Evolutionary conservation across 1,140 invertebrate genomes (phyloP).

Genomic region (Thaumatotibia leucotreta): DNA sequence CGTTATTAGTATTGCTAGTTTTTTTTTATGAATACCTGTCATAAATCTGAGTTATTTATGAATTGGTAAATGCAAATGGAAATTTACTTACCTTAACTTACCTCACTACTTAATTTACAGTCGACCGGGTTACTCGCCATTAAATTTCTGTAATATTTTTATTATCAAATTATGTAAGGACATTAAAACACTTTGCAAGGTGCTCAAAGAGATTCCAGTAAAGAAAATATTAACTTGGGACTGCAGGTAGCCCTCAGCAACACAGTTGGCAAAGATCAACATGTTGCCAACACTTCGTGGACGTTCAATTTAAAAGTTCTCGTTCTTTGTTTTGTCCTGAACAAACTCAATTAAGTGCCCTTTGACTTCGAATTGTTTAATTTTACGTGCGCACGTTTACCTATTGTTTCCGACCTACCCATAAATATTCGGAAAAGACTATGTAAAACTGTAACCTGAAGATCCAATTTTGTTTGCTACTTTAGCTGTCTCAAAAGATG

Average conservation of each 20-base stretch:
- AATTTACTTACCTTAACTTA: too few relatives aligned
- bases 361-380: slow-evolving; percentile 65
- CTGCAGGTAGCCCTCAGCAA: slow-evolving; percentile 30
- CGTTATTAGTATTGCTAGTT: slow-evolving; percentile 53
- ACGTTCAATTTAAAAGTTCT: slow-evolving; percentile 74
- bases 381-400: slow-evolving; percentile 23
- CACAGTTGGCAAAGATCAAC: slow-evolving; percentile 63
- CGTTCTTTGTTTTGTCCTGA: slow-evolving; percentile 72
- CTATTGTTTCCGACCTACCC: too few relatives aligned
- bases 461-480: too few relatives aligned
- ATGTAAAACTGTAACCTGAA: too few relatives aligned
- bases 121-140: too few relatives aligned
- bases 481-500: too few relatives aligned
- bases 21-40: slow-evolving; percentile 33
- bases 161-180: too few relatives aligned
- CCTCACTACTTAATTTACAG: too few relatives aligned
- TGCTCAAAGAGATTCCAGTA: slow-evolving; percentile 4
- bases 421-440: too few relatives aligned
- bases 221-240: slow-evolving; percentile 50
- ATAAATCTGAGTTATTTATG: not conserved
- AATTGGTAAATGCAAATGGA: too few relatives aligned
- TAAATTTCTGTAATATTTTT: too few relatives aligned
- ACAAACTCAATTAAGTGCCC: slow-evolving; percentile 73
- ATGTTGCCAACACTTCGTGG: slow-evolving; percentile 72
- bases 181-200: not conserved